These are phyloP conservation scores for Microplitis demolitor DNA, from an alignment of 1,140 invertebrate species.

Conservation along the genomic window DNA sequence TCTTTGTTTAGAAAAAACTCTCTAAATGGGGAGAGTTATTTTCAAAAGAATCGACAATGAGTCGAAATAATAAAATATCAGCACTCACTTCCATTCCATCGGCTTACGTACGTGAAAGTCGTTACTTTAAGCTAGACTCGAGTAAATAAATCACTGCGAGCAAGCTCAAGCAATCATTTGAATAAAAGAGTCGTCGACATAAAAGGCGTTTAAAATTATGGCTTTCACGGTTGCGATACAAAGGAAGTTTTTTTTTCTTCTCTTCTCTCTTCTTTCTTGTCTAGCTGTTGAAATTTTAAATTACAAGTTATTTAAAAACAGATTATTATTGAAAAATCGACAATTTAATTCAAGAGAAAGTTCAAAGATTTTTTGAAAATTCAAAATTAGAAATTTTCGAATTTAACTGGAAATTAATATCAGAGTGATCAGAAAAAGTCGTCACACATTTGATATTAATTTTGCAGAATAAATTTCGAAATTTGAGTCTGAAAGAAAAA, in stretches of 20 bases:
- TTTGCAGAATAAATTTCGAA: not conserved
- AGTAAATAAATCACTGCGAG: not conserved
- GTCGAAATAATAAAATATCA: not conserved
- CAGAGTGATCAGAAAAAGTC: not conserved
- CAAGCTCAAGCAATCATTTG: not conserved
- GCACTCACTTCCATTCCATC: not conserved
- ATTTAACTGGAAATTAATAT: not conserved
- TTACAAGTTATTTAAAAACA: not conserved
- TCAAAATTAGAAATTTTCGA: too few species aligned
- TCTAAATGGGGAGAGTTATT: not conserved
- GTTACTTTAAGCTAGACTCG: not conserved
- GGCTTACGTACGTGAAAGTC: constrained; percentile 1
- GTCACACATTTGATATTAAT: not conserved
- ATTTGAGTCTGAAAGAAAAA: not conserved
- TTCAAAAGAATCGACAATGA: not conserved
- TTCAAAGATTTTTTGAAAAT: not conserved
- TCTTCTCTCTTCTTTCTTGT: not conserved
- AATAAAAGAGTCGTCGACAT: not conserved
- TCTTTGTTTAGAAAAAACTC: not conserved
- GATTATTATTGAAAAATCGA: too few species aligned
- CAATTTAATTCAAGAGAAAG: too few species aligned
- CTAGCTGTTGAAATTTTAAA: not conserved
- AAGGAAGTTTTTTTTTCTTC: constrained; percentile 1
- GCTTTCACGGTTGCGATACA: constrained; percentile 6
- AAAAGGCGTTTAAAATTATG: not conserved